Evolutionary conservation across 1,140 invertebrate genomes (phyloP).

Genomic region (Eueides isabella): DNA sequence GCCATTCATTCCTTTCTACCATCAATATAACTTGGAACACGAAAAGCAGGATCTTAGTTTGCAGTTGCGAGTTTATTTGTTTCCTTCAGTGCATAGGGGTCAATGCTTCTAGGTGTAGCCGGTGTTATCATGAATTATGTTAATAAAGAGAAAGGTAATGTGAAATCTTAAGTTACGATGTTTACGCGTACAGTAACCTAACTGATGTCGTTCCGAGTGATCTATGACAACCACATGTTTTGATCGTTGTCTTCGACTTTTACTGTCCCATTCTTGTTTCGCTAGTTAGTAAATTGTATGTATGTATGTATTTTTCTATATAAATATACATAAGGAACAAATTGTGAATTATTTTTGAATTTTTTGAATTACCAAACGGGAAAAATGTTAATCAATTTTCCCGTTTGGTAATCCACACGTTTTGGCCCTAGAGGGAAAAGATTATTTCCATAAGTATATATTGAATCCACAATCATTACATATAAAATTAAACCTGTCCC

Average conservation of each 20-base stretch:
- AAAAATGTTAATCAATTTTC: too few species aligned
- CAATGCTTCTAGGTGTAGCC: not conserved
- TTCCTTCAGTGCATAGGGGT: not conserved
- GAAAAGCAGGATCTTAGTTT: not conserved
- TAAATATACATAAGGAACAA: too few species aligned
- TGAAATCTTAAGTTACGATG: slow-evolving; percentile 3
- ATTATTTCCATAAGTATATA: too few species aligned
- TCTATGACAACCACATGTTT: not conserved
- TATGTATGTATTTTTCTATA: too few species aligned
- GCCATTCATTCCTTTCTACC: not conserved
- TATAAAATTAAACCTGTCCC: too few species aligned
- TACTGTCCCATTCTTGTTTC: not conserved
- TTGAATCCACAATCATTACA: too few species aligned
- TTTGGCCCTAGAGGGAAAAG: too few species aligned
- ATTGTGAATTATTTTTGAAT: too few species aligned
- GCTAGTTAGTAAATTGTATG: not conserved
- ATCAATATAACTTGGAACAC: not conserved
- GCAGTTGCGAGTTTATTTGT: not conserved
- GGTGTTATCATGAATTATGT: slow-evolving; percentile 7
- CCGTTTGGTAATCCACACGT: too few species aligned
- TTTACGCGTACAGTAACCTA: slow-evolving; percentile 9
- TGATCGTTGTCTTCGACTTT: not conserved
- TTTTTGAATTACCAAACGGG: too few species aligned
- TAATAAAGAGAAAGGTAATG: slow-evolving; percentile 15
- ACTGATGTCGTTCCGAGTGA: slow-evolving; percentile 1